Evolutionary conservation across 2,888 invertebrate genomes (phyloP).

Genomic region (Standfussiana lucernea): DNA sequence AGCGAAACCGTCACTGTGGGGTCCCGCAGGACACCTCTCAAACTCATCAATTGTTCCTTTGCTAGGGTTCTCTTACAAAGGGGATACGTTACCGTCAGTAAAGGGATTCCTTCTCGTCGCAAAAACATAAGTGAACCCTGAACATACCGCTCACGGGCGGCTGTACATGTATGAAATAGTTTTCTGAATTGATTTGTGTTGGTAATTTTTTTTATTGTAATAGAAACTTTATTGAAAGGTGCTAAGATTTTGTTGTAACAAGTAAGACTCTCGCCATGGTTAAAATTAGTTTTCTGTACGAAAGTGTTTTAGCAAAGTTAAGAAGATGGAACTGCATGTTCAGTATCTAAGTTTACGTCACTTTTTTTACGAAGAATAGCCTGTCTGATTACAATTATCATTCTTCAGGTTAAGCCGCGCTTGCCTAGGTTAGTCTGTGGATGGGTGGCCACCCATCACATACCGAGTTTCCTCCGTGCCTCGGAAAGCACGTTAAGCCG

Average conservation of each 20-base stretch:
- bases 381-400: too few relatives aligned
- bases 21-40: slow-evolving; percentile 52
- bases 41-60: slow-evolving; percentile 56
- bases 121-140: slow-evolving; percentile 46
- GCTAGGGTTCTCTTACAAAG: slow-evolving; percentile 26
- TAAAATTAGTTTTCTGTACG: neutral
- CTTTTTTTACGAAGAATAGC: neutral
- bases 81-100: slow-evolving; percentile 13
- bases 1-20: slow-evolving; percentile 47
- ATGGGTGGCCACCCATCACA: too few relatives aligned
- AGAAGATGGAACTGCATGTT: neutral
- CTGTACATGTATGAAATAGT: neutral
- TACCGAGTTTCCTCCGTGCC: too few relatives aligned
- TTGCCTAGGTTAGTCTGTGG: too few relatives aligned
- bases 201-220: neutral
- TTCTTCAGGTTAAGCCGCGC: too few relatives aligned
- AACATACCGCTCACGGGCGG: neutral
- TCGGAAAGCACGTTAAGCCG: too few relatives aligned
- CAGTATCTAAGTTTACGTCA: neutral
- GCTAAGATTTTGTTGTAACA: neutral
- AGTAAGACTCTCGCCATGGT: neutral
- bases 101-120: slow-evolving; percentile 30
- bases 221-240: neutral
- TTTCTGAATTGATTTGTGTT: neutral
- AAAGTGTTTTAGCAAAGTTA: neutral